phyloP scores from a whole-genome alignment of 37 sponge, comb jelly and placozoan genomes.

The Dysidea cf. avara region DNA sequence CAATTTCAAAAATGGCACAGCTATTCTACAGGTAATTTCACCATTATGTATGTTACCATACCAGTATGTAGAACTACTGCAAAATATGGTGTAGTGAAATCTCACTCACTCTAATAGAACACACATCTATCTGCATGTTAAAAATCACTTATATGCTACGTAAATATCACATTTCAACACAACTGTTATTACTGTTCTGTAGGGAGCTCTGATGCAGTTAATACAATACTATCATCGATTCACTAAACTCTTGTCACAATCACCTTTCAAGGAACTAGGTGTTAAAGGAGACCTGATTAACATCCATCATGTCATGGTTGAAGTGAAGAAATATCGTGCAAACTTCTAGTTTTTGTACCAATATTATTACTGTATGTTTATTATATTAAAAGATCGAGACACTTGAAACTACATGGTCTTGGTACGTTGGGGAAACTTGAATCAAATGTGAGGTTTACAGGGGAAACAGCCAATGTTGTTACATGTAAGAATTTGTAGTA shows the following conservation, averaged over 20 bases:
- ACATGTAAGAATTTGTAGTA: no score
- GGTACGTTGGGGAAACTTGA: no score
- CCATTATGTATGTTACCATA: neutral
- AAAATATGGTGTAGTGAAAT: neutral
- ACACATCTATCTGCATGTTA: neutral
- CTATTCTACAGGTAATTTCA: conserved; percentile 82
- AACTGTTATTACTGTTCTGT: neutral
- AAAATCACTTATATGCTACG: neutral
- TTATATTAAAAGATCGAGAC: no score
- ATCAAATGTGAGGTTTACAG: no score
- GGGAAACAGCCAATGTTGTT: no score
- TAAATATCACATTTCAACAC: conserved; percentile 3
- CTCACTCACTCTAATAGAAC: neutral
- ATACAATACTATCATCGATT: conserved; percentile 98
- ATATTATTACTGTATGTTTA: no score
- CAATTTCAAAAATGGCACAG: conserved; percentile 97
- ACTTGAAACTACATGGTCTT: no score
- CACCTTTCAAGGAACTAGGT: conserved; percentile 80
- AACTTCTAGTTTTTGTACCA: no score
- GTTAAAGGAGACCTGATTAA: conserved; percentile 85
- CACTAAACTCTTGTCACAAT: conserved; percentile 84
- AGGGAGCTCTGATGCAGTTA: conserved; percentile 90
- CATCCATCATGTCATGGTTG: conserved; percentile 98
- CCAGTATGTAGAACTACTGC: neutral
- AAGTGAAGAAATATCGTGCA: conserved; percentile 89